phyloP scores from a whole-genome alignment of 2,113 vertebrate species.

The Panurus biarmicus region DNA sequence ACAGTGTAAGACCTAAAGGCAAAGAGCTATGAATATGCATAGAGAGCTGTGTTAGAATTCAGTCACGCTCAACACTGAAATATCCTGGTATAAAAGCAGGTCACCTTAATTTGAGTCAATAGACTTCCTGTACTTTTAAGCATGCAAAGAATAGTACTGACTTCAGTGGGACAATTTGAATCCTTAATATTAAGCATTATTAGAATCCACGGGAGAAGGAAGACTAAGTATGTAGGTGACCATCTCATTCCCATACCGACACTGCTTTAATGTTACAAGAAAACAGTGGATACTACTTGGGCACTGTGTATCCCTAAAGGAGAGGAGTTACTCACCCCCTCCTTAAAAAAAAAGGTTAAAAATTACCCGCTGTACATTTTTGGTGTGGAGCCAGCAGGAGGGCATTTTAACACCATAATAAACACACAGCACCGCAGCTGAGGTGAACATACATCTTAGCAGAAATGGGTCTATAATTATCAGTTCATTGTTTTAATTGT shows the following conservation, averaged over 20 bases:
- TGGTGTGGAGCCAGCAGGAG: not conserved
- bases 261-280: not conserved
- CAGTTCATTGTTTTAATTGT: not conserved
- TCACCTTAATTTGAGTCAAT: not conserved
- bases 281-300: not conserved
- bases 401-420: not conserved
- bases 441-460: not conserved
- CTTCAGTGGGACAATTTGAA: not conserved
- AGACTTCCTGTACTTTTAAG: not conserved
- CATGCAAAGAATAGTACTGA: not conserved
- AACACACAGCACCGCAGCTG: not conserved
- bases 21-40: not conserved
- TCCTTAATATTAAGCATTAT: not conserved
- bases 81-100: not conserved
- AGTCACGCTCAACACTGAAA: not conserved
- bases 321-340: not conserved
- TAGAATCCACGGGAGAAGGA: not conserved
- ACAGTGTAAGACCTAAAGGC: not conserved
- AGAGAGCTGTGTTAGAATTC: not conserved
- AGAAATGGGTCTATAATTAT: not conserved
- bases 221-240: not conserved
- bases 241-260: not conserved
- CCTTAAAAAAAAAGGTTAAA: not conserved
- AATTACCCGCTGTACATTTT: not conserved
- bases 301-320: too few relatives aligned